These are phyloP conservation scores for Chaenocephalus aceratus DNA, from an alignment of 2,113 vertebrate genomes.

Conservation along the genomic window DNA sequence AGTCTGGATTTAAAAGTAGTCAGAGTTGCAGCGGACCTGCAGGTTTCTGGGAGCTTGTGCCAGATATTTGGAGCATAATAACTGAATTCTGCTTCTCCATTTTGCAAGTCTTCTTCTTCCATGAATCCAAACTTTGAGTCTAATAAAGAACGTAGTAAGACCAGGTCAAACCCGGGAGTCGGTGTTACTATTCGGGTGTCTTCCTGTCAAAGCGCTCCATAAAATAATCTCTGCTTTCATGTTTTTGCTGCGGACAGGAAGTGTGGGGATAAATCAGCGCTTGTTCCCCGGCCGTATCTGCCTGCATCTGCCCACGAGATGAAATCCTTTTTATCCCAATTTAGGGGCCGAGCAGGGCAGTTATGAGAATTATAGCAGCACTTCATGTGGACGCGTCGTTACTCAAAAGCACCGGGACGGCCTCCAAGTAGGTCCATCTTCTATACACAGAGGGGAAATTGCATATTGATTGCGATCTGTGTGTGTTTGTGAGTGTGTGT, in stretches of 20 bases:
- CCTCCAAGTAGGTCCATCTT: constrained; percentile 77
- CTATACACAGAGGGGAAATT: constrained; percentile 78
- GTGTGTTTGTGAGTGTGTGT: constrained; percentile 48
- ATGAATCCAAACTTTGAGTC: constrained; percentile 29
- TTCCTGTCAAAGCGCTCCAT: constrained; percentile 35
- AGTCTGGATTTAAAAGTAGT: too few species aligned
- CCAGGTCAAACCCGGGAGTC: not conserved
- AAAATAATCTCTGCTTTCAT: constrained; percentile 48
- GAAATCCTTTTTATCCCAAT: constrained; percentile 81
- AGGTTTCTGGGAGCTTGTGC: too few species aligned
- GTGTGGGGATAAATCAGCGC: constrained; percentile 60
- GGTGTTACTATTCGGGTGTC: not conserved
- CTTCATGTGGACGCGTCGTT: constrained; percentile 72
- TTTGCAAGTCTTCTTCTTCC: not conserved
- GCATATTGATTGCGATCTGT: constrained; percentile 82
- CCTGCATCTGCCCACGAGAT: constrained; percentile 65
- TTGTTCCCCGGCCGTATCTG: constrained; percentile 29
- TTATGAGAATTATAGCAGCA: constrained; percentile 77
- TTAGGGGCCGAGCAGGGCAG: constrained; percentile 68
- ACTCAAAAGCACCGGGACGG: constrained; percentile 69
- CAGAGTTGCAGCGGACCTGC: too few species aligned
- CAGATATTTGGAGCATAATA: too few species aligned
- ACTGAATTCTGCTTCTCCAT: too few species aligned
- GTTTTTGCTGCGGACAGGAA: constrained; percentile 48
- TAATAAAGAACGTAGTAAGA: constrained; percentile 28